Conservation (phyloP, 1,140 invertebrate genomes). For the Drosophila pandora region DNA sequence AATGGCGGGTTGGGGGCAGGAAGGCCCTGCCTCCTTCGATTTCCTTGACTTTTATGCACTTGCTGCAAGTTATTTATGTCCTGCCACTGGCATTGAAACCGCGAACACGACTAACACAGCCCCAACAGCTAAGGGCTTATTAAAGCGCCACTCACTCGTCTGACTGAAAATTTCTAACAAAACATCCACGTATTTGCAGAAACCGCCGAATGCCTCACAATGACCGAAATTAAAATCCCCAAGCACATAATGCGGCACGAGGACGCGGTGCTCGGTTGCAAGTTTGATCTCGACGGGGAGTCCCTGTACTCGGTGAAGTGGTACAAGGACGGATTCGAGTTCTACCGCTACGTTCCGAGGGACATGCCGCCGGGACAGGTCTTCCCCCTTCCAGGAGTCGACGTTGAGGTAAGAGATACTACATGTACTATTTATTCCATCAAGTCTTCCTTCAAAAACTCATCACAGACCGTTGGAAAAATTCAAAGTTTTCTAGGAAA, state of each 20-base stretch:
- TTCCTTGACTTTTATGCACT: conserved; percentile 82
- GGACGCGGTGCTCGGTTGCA: conserved; percentile 89
- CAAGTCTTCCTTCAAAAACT: neutral
- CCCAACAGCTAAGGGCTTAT: conserved; percentile 27
- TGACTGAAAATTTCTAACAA: conserved; percentile 26
- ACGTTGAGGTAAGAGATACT: conserved; percentile 89
- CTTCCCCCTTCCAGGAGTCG: conserved; percentile 90
- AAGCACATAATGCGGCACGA: conserved; percentile 88
- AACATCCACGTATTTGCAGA: conserved; percentile 42
- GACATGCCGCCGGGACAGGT: conserved; percentile 89
- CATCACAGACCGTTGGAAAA: neutral
- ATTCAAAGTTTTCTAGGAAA: conserved; percentile 10
- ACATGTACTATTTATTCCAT: conserved; percentile 5
- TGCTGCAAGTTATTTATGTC: conserved; percentile 78
- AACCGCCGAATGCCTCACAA: conserved; percentile 85
- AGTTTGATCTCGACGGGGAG: conserved; percentile 92
- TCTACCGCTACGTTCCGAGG: conserved; percentile 91
- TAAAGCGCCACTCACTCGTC: conserved; percentile 42
- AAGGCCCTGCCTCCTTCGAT: conserved; percentile 62
- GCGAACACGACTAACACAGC: conserved; percentile 11
- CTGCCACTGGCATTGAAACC: conserved; percentile 67
- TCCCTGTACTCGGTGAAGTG: conserved; percentile 94
- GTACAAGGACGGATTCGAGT: conserved; percentile 95
- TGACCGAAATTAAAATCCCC: conserved; percentile 88
- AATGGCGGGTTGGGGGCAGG: conserved; percentile 6